Base-by-base conservation (phyloP, 1,140 invertebrate species). In the Bombus soroeensis region DNA sequence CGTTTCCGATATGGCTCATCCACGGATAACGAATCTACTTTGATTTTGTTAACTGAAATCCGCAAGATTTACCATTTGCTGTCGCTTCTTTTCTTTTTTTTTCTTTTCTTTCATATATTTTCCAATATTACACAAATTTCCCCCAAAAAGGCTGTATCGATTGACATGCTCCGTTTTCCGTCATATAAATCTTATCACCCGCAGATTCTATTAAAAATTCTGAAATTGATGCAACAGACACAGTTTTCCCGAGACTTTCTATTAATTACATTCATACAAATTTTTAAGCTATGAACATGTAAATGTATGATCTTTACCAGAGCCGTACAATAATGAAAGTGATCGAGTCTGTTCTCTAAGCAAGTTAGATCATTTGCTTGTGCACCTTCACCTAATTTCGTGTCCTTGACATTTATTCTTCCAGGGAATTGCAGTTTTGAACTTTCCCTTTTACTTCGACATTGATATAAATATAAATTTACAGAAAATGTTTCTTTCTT, bases 21-120 rank as follows among this genome's bases (percentile, higher is more conserved):
- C 97, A 97, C 47, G 97, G 97, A 95, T 97, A 97, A 10, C 97
- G 97, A 94, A 97, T 97, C 96, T 96, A 97, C 91, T 97, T 96
- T 37, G 96, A 96, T 82, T 96, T 95, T 2, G 96, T 96, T 70
- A 97, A 92, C 90, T 97, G 96, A 93, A 97, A 97, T 34, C 97
- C 97, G 53, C 95, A 96, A 41, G 95, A 92, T 85, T 92, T 92
- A 57, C 70, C 85, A 25, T 88, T 88, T 9, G 87, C 2, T 87
- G 79, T 43, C 25, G 32, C n/a, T 78, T 89, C 13, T n/a, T n/a
- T n/a, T n/a, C n/a, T n/a, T n/a, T n/a, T n/a, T n/a, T n/a, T n/a
- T n/a, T n/a, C n/a, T n/a, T n/a, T n/a, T n/a, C n/a, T n/a, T n/a
- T n/a, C n/a, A n/a, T 39, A 85, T 34, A 83, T 83, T 83, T 81